Conservation (phyloP, 2,797 vertebrate species). For the Kryptolebias ocellatus region DNA sequence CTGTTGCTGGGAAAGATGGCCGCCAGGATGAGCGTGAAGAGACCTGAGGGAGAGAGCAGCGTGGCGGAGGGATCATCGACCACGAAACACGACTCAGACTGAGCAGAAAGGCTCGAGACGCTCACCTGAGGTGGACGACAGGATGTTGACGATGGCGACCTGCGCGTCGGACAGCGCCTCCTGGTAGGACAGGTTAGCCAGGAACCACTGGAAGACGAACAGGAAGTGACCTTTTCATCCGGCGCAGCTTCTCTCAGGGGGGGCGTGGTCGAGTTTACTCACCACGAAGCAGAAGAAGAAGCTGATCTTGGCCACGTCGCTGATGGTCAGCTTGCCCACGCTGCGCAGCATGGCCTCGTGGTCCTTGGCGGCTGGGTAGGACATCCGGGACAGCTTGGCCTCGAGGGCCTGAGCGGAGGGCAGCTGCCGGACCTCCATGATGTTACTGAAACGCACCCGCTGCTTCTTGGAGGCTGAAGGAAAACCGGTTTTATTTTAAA, state of each 20-base stretch:
- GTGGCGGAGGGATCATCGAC: no score
- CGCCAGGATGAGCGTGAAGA: constrained; percentile 95
- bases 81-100: no score
- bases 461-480: constrained; percentile 86
- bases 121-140: constrained; percentile 96
- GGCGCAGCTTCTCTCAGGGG: not conserved
- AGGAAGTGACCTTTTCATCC: not conserved
- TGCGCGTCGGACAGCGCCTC: constrained; percentile 94
- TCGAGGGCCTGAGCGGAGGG: constrained; percentile 94
- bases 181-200: constrained; percentile 96
- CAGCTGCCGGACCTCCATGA: constrained; percentile 96
- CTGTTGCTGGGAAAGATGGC: constrained; percentile 97
- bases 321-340: constrained; percentile 90
- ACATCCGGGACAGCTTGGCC: constrained; percentile 96
- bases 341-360: constrained; percentile 89
- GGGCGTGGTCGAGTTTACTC: constrained; percentile 46
- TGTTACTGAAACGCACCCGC: constrained; percentile 94
- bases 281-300: constrained; percentile 99
- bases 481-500: not conserved
- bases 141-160: constrained; percentile 94
- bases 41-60: constrained; percentile 76
- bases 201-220: constrained; percentile 88
- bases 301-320: constrained; percentile 96
- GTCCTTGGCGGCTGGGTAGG: constrained; percentile 89
- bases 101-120: no score